A percentile compares a stretch with the other conserved stretches of the same genome.
These are phyloP conservation scores for Antigone vipio DNA, from an alignment of 2,113 vertebrate genomes.

Conservation along the genomic window DNA sequence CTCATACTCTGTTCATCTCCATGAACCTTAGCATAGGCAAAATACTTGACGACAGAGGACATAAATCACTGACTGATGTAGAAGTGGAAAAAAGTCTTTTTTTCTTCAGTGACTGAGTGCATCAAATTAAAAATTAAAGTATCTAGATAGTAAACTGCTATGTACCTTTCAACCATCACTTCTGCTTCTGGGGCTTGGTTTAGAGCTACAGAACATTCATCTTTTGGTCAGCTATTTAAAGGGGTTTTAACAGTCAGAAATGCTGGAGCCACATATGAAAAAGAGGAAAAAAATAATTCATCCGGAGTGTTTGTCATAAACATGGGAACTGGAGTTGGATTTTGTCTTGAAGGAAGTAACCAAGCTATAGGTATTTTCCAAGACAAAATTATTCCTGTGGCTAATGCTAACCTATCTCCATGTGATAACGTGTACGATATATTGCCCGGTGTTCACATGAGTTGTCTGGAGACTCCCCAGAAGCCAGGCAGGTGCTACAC, in stretches of 20 bases:
- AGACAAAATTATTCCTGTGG: background rate
- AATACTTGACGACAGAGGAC: background rate
- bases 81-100: background rate
- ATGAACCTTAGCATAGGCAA: background rate
- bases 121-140: background rate
- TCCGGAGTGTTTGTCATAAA: background rate
- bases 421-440: rapidly evolving
- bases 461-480: too few relatives aligned
- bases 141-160: background rate
- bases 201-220: background rate
- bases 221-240: background rate
- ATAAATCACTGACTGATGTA: background rate
- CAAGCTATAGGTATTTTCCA: background rate
- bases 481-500: background rate
- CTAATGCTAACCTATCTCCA: background rate
- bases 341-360: background rate
- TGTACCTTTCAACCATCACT: background rate
- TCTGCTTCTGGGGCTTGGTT: background rate
- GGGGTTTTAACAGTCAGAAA: background rate
- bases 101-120: background rate
- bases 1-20: background rate
- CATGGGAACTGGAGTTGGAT: background rate
- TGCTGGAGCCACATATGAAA: background rate
- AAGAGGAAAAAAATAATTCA: background rate
- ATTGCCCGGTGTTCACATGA: too few relatives aligned